Conservation (phyloP, 2,113 vertebrate genomes). For the Calonectris borealis region DNA sequence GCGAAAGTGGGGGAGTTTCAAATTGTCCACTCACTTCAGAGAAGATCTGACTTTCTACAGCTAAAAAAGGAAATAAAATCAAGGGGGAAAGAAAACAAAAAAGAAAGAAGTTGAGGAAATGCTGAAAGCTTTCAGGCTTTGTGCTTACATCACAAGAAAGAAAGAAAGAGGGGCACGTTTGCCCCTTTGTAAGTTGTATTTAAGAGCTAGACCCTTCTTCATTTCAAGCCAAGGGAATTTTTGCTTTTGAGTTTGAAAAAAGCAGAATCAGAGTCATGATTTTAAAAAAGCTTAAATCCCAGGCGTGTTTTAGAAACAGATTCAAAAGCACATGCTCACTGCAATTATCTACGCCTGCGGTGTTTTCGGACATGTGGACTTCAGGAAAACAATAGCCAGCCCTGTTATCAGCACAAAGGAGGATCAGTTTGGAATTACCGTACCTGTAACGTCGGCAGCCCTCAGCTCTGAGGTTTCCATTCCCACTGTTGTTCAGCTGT, state of each 20-base stretch:
- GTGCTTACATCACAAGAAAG: not conserved
- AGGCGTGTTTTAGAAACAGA: slow-evolving; percentile 41
- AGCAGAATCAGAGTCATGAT: slow-evolving; percentile 27
- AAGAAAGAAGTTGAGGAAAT: not conserved
- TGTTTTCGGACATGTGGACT: slow-evolving; percentile 53
- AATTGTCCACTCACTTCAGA: not conserved
- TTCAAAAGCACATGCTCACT: slow-evolving; percentile 51
- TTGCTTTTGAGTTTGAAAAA: slow-evolving; percentile 33
- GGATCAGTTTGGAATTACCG: slow-evolving; percentile 63
- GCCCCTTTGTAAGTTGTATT: not conserved
- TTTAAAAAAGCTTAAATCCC: slow-evolving; percentile 55
- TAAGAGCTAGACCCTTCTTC: slow-evolving; percentile 2
- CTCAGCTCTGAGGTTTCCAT: slow-evolving; percentile 24
- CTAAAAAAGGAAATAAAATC: not conserved
- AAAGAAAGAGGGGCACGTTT: not conserved
- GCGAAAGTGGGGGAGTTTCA: not conserved
- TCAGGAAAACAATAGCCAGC: slow-evolving; percentile 58
- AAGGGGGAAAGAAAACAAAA: not conserved
- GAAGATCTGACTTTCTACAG: not conserved
- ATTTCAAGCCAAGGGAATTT: slow-evolving; percentile 6
- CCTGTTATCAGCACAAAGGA: slow-evolving; percentile 65
- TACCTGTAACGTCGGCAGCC: slow-evolving; percentile 31
- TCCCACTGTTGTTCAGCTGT: not conserved
- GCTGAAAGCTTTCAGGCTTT: slow-evolving; percentile 16
- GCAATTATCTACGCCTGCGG: slow-evolving; percentile 36